Evolutionary conservation across 2,113 vertebrate species (phyloP).

Genomic region (human (Homo sapiens)): DNA sequence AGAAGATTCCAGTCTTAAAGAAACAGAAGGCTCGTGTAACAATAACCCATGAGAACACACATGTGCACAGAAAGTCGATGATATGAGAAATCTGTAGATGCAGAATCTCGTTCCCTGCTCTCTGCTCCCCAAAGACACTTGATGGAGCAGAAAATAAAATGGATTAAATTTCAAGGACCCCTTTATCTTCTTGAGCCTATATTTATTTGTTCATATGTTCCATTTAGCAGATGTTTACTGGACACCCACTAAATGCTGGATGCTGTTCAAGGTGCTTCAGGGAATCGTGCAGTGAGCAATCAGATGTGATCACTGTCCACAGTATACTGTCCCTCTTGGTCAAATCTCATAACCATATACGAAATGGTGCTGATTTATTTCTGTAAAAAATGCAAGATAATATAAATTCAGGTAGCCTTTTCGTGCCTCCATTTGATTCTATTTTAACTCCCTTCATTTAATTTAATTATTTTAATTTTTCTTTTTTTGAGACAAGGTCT

Average conservation of each 20-base stretch:
- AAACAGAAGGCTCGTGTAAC: background rate
- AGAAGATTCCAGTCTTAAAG: conserved; percentile 38
- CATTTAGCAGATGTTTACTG: background rate
- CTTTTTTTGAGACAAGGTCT: background rate
- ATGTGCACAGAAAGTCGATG: background rate
- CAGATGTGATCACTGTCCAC: accelerated
- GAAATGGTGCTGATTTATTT: background rate
- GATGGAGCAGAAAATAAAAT: background rate
- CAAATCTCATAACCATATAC: background rate
- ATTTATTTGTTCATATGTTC: accelerated
- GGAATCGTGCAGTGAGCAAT: accelerated
- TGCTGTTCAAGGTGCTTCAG: background rate
- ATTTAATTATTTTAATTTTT: too few relatives aligned
- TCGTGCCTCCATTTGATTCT: background rate
- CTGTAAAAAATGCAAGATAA: background rate
- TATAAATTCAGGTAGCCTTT: background rate
- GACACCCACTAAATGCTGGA: background rate
- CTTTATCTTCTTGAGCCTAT: background rate
- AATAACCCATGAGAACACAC: accelerated
- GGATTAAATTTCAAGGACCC: background rate
- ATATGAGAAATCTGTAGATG: accelerated
- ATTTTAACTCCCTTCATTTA: background rate
- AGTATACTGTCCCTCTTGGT: background rate
- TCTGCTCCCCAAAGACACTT: background rate
- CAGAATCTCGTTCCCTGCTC: background rate